Evolutionary conservation across 2,113 vertebrate genomes (phyloP).

Genomic region (Brachionichthys hirsutus): DNA sequence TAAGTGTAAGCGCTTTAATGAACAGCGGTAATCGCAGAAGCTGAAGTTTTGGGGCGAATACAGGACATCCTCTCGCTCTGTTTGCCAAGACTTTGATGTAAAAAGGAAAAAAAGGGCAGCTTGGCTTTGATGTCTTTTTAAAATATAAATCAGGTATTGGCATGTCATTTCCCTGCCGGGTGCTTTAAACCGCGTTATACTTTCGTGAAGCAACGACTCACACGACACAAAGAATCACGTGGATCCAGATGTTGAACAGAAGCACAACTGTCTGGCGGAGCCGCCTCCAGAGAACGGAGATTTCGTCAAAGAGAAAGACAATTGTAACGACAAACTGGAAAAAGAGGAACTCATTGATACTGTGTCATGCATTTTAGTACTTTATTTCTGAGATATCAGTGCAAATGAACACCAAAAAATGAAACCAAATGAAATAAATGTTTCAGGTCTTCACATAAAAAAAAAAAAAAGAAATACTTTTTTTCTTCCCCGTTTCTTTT

Average conservation of each 20-base stretch:
- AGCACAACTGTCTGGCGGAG: neutral
- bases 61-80: conserved; percentile 62
- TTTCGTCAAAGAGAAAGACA: neutral
- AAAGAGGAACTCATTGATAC: conserved; percentile 57
- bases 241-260: too few species aligned
- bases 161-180: neutral
- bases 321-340: conserved; percentile 22
- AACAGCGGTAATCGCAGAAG: conserved; percentile 52
- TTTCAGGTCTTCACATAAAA: conserved; percentile 75
- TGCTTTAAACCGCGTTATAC: neutral
- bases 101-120: conserved; percentile 32
- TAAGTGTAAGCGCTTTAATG: conserved; percentile 42
- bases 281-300: neutral
- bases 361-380: conserved; percentile 79
- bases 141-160: conserved; percentile 3
- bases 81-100: conserved; percentile 51
- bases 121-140: conserved; percentile 50
- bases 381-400: conserved; percentile 85
- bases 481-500: conserved; percentile 33
- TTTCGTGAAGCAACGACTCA: neutral
- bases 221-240: neutral
- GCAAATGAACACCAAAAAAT: conserved; percentile 85
- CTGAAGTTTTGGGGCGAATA: conserved; percentile 47
- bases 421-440: conserved; percentile 75
- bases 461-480: conserved; percentile 69